These are phyloP conservation scores for Epinotia bilunana DNA, from an alignment of 2,888 invertebrate species.

Conservation along the genomic window DNA sequence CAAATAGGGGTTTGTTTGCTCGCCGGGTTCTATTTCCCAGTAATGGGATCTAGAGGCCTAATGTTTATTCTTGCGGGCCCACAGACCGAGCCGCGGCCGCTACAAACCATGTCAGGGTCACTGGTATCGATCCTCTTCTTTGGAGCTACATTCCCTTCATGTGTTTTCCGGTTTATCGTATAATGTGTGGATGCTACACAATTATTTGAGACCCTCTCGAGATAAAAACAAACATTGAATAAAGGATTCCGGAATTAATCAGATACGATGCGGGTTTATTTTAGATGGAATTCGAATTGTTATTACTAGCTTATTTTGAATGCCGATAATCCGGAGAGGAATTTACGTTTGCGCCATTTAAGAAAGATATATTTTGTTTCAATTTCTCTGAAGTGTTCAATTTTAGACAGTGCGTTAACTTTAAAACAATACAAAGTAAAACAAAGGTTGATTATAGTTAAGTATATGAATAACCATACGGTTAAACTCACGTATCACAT, in stretches of 20 bases:
- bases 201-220: constrained; percentile 51
- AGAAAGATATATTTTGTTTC: neutral
- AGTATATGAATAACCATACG: no score
- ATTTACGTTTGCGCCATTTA: neutral
- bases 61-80: constrained; percentile 75
- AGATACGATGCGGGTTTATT: constrained; percentile 22
- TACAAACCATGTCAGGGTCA: constrained; percentile 82
- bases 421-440: neutral
- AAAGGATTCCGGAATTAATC: constrained; percentile 33
- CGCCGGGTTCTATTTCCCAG: constrained; percentile 56
- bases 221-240: constrained; percentile 46
- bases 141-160: constrained; percentile 68
- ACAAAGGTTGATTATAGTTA: neutral
- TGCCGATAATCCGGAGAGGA: constrained; percentile 1
- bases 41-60: constrained; percentile 66
- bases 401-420: neutral
- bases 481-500: no score
- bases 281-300: constrained; percentile 32
- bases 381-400: neutral
- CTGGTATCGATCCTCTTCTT: constrained; percentile 79
- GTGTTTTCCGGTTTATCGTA: constrained; percentile 65
- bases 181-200: constrained; percentile 60
- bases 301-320: constrained; percentile 27
- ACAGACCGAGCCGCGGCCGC: constrained; percentile 69
- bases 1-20: constrained; percentile 60